Conservation (phyloP, 2,888 invertebrate species). For the Drosophila neutralis region DNA sequence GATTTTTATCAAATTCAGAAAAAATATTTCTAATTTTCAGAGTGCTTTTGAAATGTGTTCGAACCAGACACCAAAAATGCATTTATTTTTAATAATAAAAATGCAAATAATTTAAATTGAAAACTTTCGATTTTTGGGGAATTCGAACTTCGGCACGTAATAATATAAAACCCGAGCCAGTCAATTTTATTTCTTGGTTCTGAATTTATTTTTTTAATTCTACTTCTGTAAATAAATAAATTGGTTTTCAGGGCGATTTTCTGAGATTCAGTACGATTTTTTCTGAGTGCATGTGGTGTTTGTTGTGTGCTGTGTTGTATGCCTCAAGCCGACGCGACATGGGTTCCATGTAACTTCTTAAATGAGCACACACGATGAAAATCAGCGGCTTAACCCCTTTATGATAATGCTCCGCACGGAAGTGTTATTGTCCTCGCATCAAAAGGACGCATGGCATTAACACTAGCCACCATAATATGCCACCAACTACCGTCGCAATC, state of each 20-base stretch:
- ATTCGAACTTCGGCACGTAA: neutral
- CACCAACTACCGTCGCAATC: slow-evolving; percentile 58
- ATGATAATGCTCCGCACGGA: slow-evolving; percentile 81
- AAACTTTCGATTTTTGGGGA: too few species aligned
- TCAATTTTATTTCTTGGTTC: neutral
- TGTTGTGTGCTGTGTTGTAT: slow-evolving; percentile 13
- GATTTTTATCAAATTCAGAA: neutral
- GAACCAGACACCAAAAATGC: neutral
- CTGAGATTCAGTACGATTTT: neutral
- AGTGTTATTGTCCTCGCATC: slow-evolving; percentile 82
- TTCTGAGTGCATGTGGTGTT: neutral
- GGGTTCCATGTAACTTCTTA: slow-evolving; percentile 67
- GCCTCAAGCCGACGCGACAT: slow-evolving; percentile 13
- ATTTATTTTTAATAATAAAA: too few species aligned
- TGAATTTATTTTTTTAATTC: neutral
- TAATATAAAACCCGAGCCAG: neutral
- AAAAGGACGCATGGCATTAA: slow-evolving; percentile 76
- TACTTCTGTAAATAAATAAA: too few species aligned
- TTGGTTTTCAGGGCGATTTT: neutral
- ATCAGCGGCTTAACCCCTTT: slow-evolving; percentile 83
- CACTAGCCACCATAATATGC: slow-evolving; percentile 67
- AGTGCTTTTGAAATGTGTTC: neutral
- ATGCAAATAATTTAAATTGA: neutral
- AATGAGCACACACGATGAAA: slow-evolving; percentile 80
- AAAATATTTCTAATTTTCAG: neutral